phyloP scores from a whole-genome alignment of 2,888 invertebrate genomes.

The Icerya purchasi region DNA sequence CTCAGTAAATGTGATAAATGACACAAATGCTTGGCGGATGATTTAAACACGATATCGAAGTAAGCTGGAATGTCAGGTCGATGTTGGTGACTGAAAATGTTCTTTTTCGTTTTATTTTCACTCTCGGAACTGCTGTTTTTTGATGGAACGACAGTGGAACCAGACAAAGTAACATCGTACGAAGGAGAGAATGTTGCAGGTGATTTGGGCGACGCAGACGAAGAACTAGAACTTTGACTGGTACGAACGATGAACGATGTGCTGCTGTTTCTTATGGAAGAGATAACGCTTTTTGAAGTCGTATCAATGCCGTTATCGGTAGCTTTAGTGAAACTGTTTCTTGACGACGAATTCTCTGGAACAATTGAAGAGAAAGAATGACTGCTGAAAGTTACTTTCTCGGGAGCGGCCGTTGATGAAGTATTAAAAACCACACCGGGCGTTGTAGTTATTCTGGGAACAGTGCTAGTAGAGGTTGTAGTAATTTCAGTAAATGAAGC shows the following conservation, averaged over 20 bases:
- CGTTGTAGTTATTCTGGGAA: too few relatives aligned
- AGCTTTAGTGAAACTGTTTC: too few relatives aligned
- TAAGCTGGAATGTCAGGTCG: constrained; percentile 2
- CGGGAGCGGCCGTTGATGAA: too few relatives aligned
- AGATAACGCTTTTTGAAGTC: too few relatives aligned
- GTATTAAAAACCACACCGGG: too few relatives aligned
- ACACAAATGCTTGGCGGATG: constrained; percentile 6
- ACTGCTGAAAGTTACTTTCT: too few relatives aligned
- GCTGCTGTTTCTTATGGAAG: too few relatives aligned
- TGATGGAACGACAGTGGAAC: neutral
- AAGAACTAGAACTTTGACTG: neutral
- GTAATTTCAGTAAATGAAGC: too few relatives aligned
- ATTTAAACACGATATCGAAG: constrained; percentile 8
- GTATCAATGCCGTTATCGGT: too few relatives aligned
- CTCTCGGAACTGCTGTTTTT: neutral
- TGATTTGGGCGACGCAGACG: neutral
- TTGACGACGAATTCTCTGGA: too few relatives aligned
- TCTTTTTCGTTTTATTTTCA: neutral
- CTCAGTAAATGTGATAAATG: constrained; percentile 1
- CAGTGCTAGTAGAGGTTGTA: too few relatives aligned
- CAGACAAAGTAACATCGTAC: neutral
- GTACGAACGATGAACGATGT: neutral
- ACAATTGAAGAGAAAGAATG: too few relatives aligned
- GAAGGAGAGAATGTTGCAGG: neutral
- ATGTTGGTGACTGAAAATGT: neutral